Evolutionary conservation across 2,113 vertebrate genomes (phyloP).

Genomic region (Trichomycterus rosablanca): DNA sequence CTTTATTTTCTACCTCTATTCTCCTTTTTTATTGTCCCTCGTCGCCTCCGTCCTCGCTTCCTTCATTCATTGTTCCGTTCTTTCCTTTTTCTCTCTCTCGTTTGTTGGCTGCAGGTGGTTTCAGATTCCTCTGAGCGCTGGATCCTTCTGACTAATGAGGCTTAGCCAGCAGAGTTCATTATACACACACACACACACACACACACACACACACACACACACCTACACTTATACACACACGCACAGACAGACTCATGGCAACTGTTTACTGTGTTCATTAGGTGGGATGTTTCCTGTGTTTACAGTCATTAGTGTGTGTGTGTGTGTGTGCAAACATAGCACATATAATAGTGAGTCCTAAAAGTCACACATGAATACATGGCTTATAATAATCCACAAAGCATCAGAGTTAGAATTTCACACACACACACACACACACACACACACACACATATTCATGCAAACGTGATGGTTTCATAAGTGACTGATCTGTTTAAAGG

Average conservation of each 20-base stretch:
- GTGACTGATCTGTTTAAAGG: too few relatives aligned
- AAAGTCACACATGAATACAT: too few relatives aligned
- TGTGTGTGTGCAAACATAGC: conserved; percentile 8
- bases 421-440: too few relatives aligned
- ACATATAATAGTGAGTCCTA: too few relatives aligned
- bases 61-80: not conserved
- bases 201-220: conserved; percentile 1
- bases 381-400: too few relatives aligned
- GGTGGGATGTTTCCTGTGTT: conserved; percentile 17
- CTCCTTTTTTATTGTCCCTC: too few relatives aligned
- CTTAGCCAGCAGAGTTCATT: not conserved
- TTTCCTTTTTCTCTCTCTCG: not conserved
- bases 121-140: not conserved
- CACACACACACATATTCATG: too few relatives aligned
- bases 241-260: not conserved
- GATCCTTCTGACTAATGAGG: conserved; percentile 8
- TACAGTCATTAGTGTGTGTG: conserved; percentile 1
- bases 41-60: not conserved
- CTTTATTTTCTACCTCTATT: too few relatives aligned
- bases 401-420: too few relatives aligned
- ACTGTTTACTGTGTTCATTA: conserved; percentile 15
- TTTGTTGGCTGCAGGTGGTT: not conserved
- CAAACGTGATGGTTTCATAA: too few relatives aligned
- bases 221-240: conserved; percentile 1
- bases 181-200: not conserved